A percentile compares a stretch with the other conserved stretches of the same genome.
Evolutionary conservation across 2,113 vertebrate genomes (phyloP).

Genomic region (Pycnonotus jocosus): DNA sequence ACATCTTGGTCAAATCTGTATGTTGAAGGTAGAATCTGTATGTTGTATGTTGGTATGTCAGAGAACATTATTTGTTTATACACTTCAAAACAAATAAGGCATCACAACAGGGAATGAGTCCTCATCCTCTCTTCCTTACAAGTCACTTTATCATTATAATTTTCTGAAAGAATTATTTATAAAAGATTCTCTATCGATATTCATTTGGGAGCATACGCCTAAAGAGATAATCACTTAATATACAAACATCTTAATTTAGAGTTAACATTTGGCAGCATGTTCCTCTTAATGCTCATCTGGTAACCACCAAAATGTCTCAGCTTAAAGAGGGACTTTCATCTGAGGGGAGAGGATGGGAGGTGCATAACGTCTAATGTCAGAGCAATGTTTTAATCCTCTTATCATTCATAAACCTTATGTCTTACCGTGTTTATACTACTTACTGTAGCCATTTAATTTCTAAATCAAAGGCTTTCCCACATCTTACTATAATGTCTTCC

Average conservation of each 20-base stretch:
- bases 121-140: not conserved
- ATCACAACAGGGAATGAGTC: not conserved
- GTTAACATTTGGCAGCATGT: not conserved
- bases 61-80: not conserved
- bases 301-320: not conserved
- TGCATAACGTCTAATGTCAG: not conserved
- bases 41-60: not conserved
- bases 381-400: not conserved
- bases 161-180: conserved; percentile 44
- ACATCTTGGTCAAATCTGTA: not conserved
- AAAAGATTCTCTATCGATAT: not conserved
- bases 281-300: not conserved
- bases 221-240: conserved; percentile 21
- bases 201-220: not conserved
- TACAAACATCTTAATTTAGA: conserved; percentile 2
- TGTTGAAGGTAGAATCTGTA: not conserved
- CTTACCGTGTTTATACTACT: not conserved
- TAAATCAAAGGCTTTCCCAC: not conserved
- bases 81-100: not conserved
- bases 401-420: not conserved
- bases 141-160: not conserved
- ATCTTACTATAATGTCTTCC: not conserved
- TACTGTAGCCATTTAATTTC: not conserved
- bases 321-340: not conserved
- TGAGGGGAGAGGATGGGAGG: not conserved